These are phyloP conservation scores for Synanthedon andrenaeformis DNA, from an alignment of 2,888 invertebrate species.

Conservation along the genomic window DNA sequence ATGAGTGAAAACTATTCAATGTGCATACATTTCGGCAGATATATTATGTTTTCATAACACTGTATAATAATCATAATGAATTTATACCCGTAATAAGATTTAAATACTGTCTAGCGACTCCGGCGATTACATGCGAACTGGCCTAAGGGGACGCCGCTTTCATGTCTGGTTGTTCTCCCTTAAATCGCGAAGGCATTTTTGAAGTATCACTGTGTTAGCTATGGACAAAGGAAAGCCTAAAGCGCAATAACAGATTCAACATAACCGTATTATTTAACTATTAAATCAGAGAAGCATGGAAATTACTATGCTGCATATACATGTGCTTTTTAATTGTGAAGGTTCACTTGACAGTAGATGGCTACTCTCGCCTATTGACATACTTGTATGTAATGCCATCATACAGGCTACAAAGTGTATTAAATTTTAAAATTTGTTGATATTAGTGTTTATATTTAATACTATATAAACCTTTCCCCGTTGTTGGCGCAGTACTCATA, in stretches of 20 bases:
- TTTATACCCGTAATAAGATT: constrained; percentile 30
- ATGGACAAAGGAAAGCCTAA: constrained; percentile 24
- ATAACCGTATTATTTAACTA: constrained; percentile 10
- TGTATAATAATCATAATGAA: neutral
- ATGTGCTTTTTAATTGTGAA: too few species aligned
- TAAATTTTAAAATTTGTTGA: too few species aligned
- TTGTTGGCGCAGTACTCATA: too few species aligned
- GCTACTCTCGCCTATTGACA: too few species aligned
- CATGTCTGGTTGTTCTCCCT: constrained; percentile 35
- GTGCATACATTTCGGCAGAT: neutral
- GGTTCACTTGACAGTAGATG: too few species aligned
- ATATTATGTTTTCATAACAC: neutral
- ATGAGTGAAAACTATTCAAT: neutral
- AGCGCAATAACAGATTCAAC: constrained; percentile 20
- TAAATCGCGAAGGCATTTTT: constrained; percentile 45
- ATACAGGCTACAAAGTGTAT: too few species aligned
- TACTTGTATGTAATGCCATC: too few species aligned
- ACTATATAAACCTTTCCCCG: too few species aligned
- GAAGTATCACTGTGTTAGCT: constrained; percentile 45
- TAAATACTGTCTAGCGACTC: constrained; percentile 27
- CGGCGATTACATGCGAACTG: constrained; percentile 32
- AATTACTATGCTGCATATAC: too few species aligned
- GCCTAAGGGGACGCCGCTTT: constrained; percentile 40
- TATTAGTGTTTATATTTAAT: too few species aligned
- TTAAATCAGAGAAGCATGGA: too few species aligned